These are phyloP conservation scores for Drosophila phalerata DNA, from an alignment of 2,888 invertebrate species.

Conservation along the genomic window DNA sequence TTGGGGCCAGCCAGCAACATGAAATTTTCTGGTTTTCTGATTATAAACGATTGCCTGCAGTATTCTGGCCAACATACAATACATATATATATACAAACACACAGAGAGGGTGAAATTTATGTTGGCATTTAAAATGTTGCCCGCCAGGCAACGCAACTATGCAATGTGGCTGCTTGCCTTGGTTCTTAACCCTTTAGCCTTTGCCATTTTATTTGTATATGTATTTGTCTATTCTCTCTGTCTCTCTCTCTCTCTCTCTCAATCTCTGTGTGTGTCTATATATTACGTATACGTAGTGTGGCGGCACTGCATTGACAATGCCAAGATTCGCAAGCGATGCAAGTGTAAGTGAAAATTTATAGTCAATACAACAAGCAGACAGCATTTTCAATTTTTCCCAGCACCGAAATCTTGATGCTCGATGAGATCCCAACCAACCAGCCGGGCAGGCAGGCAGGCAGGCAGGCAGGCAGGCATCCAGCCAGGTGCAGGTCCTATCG, in stretches of 20 bases:
- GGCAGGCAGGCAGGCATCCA: constrained; percentile 23
- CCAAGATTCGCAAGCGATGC: constrained; percentile 50
- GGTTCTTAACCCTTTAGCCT: constrained; percentile 46
- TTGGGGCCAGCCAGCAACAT: constrained; percentile 63
- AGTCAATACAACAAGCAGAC: constrained; percentile 62
- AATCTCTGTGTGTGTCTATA: constrained; percentile 16
- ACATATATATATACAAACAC: constrained; percentile 4
- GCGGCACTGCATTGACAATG: constrained; percentile 53
- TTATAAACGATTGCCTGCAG: constrained; percentile 80
- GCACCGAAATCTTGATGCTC: constrained; percentile 13
- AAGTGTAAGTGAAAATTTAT: constrained; percentile 75
- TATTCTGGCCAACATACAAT: constrained; percentile 31
- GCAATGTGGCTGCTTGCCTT: constrained; percentile 24
- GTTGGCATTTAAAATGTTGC: constrained; percentile 70
- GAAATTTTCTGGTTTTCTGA: constrained; percentile 79
- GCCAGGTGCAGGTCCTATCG: constrained; percentile 40
- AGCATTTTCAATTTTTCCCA: constrained; percentile 53
- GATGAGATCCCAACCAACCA: constrained; percentile 28
- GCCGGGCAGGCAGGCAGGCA: constrained; percentile 21
- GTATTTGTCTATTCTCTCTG: background rate
- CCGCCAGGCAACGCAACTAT: constrained; percentile 47
- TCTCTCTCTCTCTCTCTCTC: background rate
- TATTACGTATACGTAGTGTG: constrained; percentile 50
- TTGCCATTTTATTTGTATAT: constrained; percentile 52
- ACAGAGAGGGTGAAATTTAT: constrained; percentile 55